A percentile compares a stretch with the other conserved stretches of the same genome.
These are phyloP conservation scores for Drosophila biarmipes DNA, from an alignment of 1,140 invertebrate genomes.

Conservation along the genomic window DNA sequence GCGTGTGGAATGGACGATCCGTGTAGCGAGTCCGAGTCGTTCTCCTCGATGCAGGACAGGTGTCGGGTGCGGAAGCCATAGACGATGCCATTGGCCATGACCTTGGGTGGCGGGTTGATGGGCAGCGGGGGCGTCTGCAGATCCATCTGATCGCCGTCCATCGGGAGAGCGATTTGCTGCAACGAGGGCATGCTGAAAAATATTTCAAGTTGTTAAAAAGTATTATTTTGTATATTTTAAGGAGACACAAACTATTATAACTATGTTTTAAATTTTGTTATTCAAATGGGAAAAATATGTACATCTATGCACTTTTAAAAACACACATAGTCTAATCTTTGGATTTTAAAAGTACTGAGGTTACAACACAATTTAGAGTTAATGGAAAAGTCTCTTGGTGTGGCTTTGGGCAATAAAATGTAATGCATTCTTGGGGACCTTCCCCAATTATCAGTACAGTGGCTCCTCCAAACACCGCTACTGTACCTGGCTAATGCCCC, in stretches of 20 bases:
- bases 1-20: conserved; percentile 72
- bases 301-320: too few species aligned
- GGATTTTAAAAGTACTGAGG: too few species aligned
- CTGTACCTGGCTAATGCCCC: conserved; percentile 27
- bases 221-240: background rate
- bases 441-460: background rate
- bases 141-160: conserved; percentile 33
- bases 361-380: background rate
- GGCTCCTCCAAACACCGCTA: conserved; percentile 3
- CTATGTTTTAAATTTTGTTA: too few species aligned
- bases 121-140: conserved; percentile 60
- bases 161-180: conserved; percentile 34
- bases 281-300: too few species aligned
- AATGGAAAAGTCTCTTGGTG: too few species aligned
- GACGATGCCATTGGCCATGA: conserved; percentile 60
- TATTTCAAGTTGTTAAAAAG: background rate
- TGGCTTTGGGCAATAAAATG: background rate
- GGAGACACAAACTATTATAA: too few species aligned
- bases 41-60: conserved; percentile 83
- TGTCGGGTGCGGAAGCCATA: conserved; percentile 82
- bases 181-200: conserved; percentile 51
- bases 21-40: conserved; percentile 80
- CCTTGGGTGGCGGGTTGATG: conserved; percentile 62
- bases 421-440: background rate
- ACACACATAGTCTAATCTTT: too few species aligned